A percentile compares a stretch with the other conserved stretches of the same genome.
Conservation (phyloP, 2,113 vertebrate genomes). For the Leucosticte australis region DNA sequence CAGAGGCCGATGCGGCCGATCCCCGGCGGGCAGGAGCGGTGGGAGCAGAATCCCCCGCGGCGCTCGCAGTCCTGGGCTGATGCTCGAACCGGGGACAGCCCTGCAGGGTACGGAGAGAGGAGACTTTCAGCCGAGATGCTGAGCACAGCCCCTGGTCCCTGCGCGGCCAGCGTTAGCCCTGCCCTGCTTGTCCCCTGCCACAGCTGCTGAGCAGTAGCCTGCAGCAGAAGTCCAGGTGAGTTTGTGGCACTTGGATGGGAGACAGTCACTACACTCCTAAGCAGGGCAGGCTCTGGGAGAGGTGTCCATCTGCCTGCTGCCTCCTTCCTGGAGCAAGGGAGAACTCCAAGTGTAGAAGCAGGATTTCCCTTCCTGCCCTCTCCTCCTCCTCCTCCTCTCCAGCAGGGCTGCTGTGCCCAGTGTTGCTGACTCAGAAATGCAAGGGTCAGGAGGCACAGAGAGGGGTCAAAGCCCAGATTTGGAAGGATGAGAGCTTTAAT, state of each 20-base stretch:
- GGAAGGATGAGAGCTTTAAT: not conserved
- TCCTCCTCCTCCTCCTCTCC: not conserved
- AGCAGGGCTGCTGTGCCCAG: not conserved
- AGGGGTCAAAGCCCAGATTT: not conserved
- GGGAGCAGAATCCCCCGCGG: conserved; percentile 43
- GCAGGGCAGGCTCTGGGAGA: not conserved
- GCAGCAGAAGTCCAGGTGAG: not conserved
- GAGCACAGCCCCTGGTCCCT: not conserved
- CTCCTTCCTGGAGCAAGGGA: not conserved
- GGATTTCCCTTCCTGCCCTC: not conserved
- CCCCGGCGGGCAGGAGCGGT: not conserved
- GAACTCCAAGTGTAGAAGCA: not conserved
- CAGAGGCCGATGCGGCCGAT: conserved; percentile 5
- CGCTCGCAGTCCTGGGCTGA: not conserved
- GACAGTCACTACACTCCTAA: not conserved
- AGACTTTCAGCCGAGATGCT: not conserved
- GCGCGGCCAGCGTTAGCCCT: fast-evolving
- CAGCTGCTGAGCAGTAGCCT: fast-evolving
- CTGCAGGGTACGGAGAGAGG: not conserved
- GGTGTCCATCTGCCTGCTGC: not conserved
- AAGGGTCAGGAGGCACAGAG: fast-evolving
- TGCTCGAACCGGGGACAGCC: not conserved
- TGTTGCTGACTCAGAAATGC: not conserved
- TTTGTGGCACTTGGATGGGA: not conserved
- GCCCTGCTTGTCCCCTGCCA: not conserved